phyloP scores from a whole-genome alignment of 2,797 vertebrate species.

The Todus mexicanus region DNA sequence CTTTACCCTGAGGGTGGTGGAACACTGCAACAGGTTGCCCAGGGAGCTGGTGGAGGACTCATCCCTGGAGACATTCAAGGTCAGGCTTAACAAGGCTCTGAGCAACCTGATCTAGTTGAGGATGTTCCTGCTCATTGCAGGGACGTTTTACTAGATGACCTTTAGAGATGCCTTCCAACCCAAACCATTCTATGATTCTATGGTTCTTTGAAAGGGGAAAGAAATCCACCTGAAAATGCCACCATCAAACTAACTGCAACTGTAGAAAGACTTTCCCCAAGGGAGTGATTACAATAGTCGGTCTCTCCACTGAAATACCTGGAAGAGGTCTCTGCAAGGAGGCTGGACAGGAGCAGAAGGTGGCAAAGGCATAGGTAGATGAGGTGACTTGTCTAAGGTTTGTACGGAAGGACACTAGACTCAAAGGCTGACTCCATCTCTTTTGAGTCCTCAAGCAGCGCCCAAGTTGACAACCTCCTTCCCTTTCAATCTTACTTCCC shows the following conservation, averaged over 20 bases:
- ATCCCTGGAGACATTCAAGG: no score
- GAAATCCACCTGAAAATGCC: background rate
- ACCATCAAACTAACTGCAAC: background rate
- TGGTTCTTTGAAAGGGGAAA: background rate
- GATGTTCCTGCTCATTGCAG: no score
- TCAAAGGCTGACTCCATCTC: background rate
- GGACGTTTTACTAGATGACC: no score
- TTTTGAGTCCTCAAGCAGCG: background rate
- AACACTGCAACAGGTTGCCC: no score
- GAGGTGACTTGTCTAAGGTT: background rate
- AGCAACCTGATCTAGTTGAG: no score
- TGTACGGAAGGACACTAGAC: background rate
- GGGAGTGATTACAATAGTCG: fast-evolving
- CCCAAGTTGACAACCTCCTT: background rate
- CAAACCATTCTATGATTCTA: no score
- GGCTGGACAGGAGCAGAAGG: background rate
- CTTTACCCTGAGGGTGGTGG: no score
- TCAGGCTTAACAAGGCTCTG: no score
- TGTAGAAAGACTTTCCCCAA: background rate
- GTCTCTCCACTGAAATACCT: fast-evolving
- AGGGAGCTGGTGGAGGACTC: no score
- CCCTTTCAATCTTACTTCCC: background rate
- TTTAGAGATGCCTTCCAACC: no score
- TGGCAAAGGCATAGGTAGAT: background rate
- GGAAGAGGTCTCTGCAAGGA: background rate